Evolutionary conservation across 2,888 invertebrate genomes (phyloP), one percentile per base, ranked within the genome.

Genomic region (Drosophila koepferae): DNA sequence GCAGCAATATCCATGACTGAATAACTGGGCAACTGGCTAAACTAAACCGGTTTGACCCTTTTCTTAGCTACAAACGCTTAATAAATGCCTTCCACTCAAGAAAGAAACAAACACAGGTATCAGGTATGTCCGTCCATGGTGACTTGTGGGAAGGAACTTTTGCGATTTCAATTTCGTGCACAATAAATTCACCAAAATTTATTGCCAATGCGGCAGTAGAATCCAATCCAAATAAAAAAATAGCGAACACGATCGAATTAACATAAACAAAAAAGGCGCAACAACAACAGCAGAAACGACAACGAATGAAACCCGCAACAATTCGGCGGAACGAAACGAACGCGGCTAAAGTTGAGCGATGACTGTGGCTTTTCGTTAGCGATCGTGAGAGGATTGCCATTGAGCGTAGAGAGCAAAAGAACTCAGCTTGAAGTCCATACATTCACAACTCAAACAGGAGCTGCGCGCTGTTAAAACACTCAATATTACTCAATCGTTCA

Each of bases 41-140:
- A 76, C 76, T 80, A 90, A 90, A 90, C 90, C 91, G 90, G 91
- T 91, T 91, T 91, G 90, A 90, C 91, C 91, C 90, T 90, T 90
- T 90, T 28, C 28, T 87, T 81, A 77, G 66, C 80, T 90, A 74
- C 79, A 77, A 86, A 83, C 74, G 81, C 84, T 86, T 87, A 36
- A 81, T 74, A 87, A 82, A 80, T 82, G 88, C 71, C 71, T 68
- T 20, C 54, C 54, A 73, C 67, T 74, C 64, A 53, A 59, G 49
- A 38, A 54, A 68, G 58, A 65, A 53, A 63, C 49, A 63, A 48
- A 70, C 55, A 61, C 59, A 48, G 46, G 18, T 40, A 61, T 48
- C 58, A 46, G n/a, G 49, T 60, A 28, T 31, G 60, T 10, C 38
- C 23, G 54, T 41, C 63, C 72, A 78, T 72, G 56, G 43, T 44